Conservation (phyloP, 2,797 vertebrate species). For the Neosilurus mollespiculum region DNA sequence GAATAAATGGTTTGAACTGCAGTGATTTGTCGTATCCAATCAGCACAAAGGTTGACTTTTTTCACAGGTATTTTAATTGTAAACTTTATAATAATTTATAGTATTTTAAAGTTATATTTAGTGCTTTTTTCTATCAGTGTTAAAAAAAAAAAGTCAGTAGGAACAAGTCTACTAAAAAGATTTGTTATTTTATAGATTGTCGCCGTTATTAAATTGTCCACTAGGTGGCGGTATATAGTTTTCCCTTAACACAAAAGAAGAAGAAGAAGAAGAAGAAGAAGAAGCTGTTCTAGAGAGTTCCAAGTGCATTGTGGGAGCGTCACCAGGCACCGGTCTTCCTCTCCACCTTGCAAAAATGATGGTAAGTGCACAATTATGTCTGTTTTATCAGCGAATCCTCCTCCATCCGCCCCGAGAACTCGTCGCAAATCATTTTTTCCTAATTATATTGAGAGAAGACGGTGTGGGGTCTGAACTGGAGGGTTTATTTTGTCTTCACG, state of each 20-base stretch:
- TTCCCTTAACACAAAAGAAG: not conserved
- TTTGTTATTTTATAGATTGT: no score
- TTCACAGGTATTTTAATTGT: no score
- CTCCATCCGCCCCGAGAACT: conserved; percentile 6
- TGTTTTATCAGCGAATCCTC: conserved; percentile 30
- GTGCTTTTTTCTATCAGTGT: no score
- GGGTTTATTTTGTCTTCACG: conserved; percentile 16
- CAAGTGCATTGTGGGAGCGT: conserved; percentile 56
- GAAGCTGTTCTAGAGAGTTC: conserved; percentile 55
- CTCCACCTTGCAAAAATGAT: conserved; percentile 72
- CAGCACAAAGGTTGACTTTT: no score
- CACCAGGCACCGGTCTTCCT: conserved; percentile 47
- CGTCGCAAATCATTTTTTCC: accelerated
- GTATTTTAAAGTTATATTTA: no score
- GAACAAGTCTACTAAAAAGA: no score
- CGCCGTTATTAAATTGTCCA: not conserved
- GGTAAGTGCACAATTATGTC: conserved; percentile 66
- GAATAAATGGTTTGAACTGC: no score
- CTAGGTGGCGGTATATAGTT: not conserved
- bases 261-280: not conserved
- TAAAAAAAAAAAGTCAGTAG: no score
- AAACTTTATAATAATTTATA: no score
- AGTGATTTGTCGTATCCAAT: no score
- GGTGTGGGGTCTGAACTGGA: accelerated
- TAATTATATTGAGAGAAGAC: not conserved